Conservation (phyloP, 2,888 invertebrate genomes). For the Sinopyrophorus schimmeli region DNA sequence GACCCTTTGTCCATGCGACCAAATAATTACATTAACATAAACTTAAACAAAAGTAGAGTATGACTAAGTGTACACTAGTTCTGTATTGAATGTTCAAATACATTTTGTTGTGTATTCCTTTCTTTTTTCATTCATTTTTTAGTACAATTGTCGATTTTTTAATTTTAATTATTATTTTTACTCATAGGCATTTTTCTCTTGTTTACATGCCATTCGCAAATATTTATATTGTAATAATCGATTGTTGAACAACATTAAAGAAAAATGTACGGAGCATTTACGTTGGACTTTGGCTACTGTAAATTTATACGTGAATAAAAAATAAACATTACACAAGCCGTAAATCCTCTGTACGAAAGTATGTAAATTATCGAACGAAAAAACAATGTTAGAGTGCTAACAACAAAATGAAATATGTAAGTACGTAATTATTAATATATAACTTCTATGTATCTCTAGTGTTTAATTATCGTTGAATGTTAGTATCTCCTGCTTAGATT, state of each 20-base stretch:
- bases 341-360: too few relatives aligned
- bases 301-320: constrained; percentile 5
- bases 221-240: constrained; percentile 10
- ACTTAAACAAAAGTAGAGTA: constrained; percentile 19
- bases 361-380: constrained; percentile 15
- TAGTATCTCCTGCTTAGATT: not conserved
- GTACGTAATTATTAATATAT: constrained; percentile 27
- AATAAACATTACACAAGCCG: constrained; percentile 10
- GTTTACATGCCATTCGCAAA: constrained; percentile 21
- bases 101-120: constrained; percentile 24
- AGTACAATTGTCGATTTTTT: not conserved
- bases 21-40: constrained; percentile 22
- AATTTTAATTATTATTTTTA: not conserved
- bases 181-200: constrained; percentile 11
- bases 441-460: constrained; percentile 26
- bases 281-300: constrained; percentile 1
- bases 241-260: constrained; percentile 10
- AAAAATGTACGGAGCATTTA: constrained; percentile 9
- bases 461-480: constrained; percentile 11
- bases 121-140: constrained; percentile 4
- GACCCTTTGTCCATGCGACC: constrained; percentile 28
- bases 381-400: constrained; percentile 7
- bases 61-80: constrained; percentile 26
- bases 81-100: constrained; percentile 28
- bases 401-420: constrained; percentile 25